phyloP scores from a whole-genome alignment of 2,113 vertebrate species.

The Sebastes fasciatus region DNA sequence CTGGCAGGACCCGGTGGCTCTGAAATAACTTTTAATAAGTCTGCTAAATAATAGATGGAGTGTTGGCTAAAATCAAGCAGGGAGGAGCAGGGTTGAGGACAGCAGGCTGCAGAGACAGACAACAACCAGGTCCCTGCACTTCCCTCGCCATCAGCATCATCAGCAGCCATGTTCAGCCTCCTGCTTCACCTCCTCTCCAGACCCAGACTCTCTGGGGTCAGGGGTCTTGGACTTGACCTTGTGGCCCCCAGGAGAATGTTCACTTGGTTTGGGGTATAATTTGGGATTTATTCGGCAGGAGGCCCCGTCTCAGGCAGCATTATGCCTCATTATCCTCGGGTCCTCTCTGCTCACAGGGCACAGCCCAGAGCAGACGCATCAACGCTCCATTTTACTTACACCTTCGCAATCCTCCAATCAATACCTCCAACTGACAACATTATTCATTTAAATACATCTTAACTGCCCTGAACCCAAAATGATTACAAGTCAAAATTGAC shows the following conservation, averaged over 20 bases:
- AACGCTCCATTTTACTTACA: conserved; percentile 72
- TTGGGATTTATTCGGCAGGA: conserved; percentile 83
- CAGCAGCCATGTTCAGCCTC: conserved; percentile 60
- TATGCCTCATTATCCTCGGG: conserved; percentile 79
- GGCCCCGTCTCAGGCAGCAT: conserved; percentile 71
- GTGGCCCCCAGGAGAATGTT: conserved; percentile 81
- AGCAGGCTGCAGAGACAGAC: conserved; percentile 70
- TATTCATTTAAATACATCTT: conserved; percentile 71
- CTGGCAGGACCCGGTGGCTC: conserved; percentile 84
- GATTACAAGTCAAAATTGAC: not conserved
- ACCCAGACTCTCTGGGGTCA: conserved; percentile 81
- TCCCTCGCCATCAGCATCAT: conserved; percentile 46
- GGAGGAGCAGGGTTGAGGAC: conserved; percentile 76
- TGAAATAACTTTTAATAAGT: conserved; percentile 90
- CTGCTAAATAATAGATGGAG: conserved; percentile 86
- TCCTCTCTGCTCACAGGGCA: conserved; percentile 56
- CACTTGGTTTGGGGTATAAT: conserved; percentile 80
- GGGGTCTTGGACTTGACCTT: conserved; percentile 87
- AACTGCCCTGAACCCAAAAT: conserved; percentile 28
- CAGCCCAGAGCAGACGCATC: conserved; percentile 58
- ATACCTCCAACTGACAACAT: conserved; percentile 72
- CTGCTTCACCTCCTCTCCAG: conserved; percentile 75
- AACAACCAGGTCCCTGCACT: conserved; percentile 70
- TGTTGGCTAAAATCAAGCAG: conserved; percentile 81
- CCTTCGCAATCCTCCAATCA: conserved; percentile 74